Base-by-base conservation (phyloP, 2,888 invertebrate genomes). In the Protonemura montana region DNA sequence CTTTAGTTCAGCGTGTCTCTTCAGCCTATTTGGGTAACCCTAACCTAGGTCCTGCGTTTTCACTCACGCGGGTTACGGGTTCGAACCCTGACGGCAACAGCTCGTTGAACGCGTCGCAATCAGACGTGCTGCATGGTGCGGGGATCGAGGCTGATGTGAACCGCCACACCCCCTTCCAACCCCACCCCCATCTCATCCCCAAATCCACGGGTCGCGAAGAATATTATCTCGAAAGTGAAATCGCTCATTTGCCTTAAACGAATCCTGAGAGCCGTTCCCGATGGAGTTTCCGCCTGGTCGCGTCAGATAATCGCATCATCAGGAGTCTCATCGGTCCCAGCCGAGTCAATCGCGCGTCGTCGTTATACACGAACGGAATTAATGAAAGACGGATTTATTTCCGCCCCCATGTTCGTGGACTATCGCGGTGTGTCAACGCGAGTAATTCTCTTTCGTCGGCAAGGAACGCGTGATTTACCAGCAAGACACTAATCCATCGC, bases 81-180 rank as follows among this genome's bases (percentile, higher is more conserved):
- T 21, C 13, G 16, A 59, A 1, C 59, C 59, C 13, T 2, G 16
- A 16, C 59, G 59, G 59, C 59, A 35, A 16, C n/a, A n/a, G n/a
- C n/a, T n/a, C n/a, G n/a, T n/a, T n/a, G n/a, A n/a, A n/a, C 59
- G 59, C 59, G 59, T 59, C 59, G 59, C 59, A 59, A 59, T 59
- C 59, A 59, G 1, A 2, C 59, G 59, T 21, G 59, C 59, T 2
- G 59, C 59, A 21, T 21, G 59, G 59, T 21, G 59, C 59, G 59
- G 59, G 6, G 21, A 59, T 3, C 59, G 59, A 21, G 59, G 59
- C 21, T 21, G 59, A 59, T 59, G 59, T 35, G 35, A 35, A 10
- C 3, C 35, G 3, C 35, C 5, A 35, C 35, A 35, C 5, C 35
- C 35, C 35, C 35, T 6, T 10, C 3, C 10, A 10, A 10, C 59